Percentiles rank a stretch among this genome's conserved stretches.
Conservation (phyloP, 2,888 invertebrate species). For the Eupsilia transversa region DNA sequence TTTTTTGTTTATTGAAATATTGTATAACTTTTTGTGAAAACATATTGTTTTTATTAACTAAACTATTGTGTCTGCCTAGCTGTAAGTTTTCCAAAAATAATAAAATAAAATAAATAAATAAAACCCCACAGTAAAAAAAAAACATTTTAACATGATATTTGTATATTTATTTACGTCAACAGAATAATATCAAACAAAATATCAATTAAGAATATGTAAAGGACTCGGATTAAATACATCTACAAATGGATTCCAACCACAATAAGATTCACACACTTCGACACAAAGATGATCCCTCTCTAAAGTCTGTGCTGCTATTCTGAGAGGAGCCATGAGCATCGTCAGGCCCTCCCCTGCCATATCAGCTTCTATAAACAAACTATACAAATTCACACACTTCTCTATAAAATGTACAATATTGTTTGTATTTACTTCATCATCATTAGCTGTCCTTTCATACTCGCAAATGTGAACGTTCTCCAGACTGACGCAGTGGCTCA, state of each 20-base stretch:
- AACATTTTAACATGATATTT: slow-evolving; percentile 17
- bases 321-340: slow-evolving; percentile 67
- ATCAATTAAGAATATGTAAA: slow-evolving; percentile 66
- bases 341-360: slow-evolving; percentile 69
- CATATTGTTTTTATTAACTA: no score
- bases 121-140: background rate
- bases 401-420: slow-evolving; percentile 66
- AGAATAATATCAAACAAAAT: slow-evolving; percentile 37
- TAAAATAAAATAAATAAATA: no score
- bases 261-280: slow-evolving; percentile 72
- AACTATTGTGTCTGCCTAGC: no score
- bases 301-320: slow-evolving; percentile 65
- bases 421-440: slow-evolving; percentile 37
- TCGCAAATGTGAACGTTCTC: slow-evolving; percentile 76
- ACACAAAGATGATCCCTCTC: slow-evolving; percentile 68
- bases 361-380: slow-evolving; percentile 75
- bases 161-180: slow-evolving; percentile 45
- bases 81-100: no score
- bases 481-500: slow-evolving; percentile 68
- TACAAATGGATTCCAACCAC: slow-evolving; percentile 75
- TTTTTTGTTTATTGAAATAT: no score
- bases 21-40: no score
- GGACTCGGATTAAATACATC: slow-evolving; percentile 78
- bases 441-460: slow-evolving; percentile 65
- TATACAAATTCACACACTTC: slow-evolving; percentile 70